Conservation (phyloP, 2,113 vertebrate species). For the Alosa alosa region DNA sequence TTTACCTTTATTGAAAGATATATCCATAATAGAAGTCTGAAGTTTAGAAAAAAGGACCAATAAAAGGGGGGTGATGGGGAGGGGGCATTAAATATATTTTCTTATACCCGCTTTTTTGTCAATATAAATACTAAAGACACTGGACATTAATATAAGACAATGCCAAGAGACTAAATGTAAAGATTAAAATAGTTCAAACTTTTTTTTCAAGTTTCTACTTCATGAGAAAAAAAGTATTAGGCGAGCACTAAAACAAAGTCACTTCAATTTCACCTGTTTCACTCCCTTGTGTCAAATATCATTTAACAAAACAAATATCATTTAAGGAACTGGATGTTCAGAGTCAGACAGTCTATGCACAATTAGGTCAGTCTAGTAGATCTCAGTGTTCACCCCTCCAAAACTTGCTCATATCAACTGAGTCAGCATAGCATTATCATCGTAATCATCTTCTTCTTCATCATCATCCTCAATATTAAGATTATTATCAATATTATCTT, state of each 20-base stretch:
- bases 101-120: constrained; percentile 95
- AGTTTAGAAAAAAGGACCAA: constrained; percentile 85
- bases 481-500: background rate
- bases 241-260: constrained; percentile 71
- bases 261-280: constrained; percentile 53
- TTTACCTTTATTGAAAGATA: constrained; percentile 84
- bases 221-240: constrained; percentile 76
- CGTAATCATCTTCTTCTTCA: background rate
- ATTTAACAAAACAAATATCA: constrained; percentile 23
- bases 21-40: constrained; percentile 85
- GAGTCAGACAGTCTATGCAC: constrained; percentile 66
- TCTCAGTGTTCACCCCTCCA: constrained; percentile 61
- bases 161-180: constrained; percentile 80
- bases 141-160: constrained; percentile 87
- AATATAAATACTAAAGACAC: constrained; percentile 98
- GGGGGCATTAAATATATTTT: constrained; percentile 85
- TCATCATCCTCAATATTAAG: constrained; percentile 35
- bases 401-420: constrained; percentile 63
- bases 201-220: constrained; percentile 86
- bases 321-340: constrained; percentile 61
- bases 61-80: constrained; percentile 67
- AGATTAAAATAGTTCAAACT: constrained; percentile 87
- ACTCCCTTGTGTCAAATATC: constrained; percentile 54
- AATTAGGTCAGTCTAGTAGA: constrained; percentile 52
- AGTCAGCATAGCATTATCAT: constrained; percentile 64